Evolutionary conservation across 2,113 vertebrate species (phyloP).

Genomic region (Stercorarius parasiticus): DNA sequence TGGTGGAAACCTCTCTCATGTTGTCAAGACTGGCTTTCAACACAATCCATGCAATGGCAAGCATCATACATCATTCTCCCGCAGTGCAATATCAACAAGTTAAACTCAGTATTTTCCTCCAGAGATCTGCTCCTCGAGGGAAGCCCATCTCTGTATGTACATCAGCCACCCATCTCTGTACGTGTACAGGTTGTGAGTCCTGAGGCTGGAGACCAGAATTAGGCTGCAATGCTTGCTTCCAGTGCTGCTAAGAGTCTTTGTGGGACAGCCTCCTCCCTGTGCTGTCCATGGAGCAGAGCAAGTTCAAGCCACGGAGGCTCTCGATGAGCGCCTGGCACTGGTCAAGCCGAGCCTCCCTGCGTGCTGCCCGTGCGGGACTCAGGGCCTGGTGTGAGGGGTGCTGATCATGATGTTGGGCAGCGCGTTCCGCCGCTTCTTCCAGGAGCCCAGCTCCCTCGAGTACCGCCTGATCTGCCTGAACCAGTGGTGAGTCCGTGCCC

Average conservation of each 20-base stretch:
- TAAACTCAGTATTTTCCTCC: slow-evolving; percentile 16
- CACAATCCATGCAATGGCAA: slow-evolving; percentile 61
- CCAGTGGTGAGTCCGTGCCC: slow-evolving; percentile 89
- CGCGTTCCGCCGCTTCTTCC: slow-evolving; percentile 89
- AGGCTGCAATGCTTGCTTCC: neutral
- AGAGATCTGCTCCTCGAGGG: neutral
- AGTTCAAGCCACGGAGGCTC: neutral
- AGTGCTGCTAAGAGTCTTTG: neutral
- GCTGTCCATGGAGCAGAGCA: neutral
- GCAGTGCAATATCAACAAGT: slow-evolving; percentile 58
- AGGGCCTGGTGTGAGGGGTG: slow-evolving; percentile 84
- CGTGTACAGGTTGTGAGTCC: neutral
- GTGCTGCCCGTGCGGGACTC: slow-evolving; percentile 20
- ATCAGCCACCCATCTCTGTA: neutral
- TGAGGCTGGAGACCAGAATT: neutral
- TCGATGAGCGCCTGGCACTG: neutral
- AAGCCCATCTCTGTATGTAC: neutral
- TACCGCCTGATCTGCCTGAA: slow-evolving; percentile 86
- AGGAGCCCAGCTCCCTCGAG: slow-evolving; percentile 83
- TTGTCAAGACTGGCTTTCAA: slow-evolving; percentile 52
- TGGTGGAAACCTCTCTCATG: slow-evolving; percentile 32
- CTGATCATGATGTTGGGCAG: slow-evolving; percentile 95
- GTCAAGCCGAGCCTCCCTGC: neutral
- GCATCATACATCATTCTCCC: slow-evolving; percentile 51
- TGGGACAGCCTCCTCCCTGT: neutral